phyloP scores from a whole-genome alignment of 1,140 invertebrate genomes.

The Meloidogyne hapla region DNA sequence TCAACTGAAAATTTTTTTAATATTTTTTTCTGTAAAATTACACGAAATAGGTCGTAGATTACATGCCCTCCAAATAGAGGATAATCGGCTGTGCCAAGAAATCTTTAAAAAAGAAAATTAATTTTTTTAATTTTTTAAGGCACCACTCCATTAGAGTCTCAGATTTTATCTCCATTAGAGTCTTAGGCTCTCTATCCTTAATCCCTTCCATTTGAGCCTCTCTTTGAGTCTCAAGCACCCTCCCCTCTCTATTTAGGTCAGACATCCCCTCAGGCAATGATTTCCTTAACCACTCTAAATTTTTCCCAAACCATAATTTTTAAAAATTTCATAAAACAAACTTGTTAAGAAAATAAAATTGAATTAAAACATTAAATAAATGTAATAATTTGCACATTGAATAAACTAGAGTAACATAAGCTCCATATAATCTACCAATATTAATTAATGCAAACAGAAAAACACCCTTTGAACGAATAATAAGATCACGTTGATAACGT shows the following conservation, averaged over 20 bases:
- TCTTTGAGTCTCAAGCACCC: too few species aligned
- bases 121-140: too few species aligned
- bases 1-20: constrained; percentile 15
- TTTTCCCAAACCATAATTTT: too few species aligned
- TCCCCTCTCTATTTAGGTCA: too few species aligned
- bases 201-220: too few species aligned
- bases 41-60: constrained; percentile 65
- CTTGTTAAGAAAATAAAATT: constrained; percentile 67
- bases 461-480: constrained; percentile 47
- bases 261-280: too few species aligned
- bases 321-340: background rate
- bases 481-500: constrained; percentile 59
- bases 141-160: too few species aligned
- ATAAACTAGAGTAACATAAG: constrained; percentile 58
- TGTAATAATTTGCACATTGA: constrained; percentile 67
- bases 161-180: too few species aligned
- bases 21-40: constrained; percentile 26
- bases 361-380: constrained; percentile 67
- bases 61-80: constrained; percentile 68
- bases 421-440: constrained; percentile 49
- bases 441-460: constrained; percentile 56
- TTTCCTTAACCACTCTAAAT: too few species aligned
- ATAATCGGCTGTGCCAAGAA: constrained; percentile 67
- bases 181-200: too few species aligned
- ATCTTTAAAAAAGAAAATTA: constrained; percentile 47